Evolutionary conservation across 2,888 invertebrate species (phyloP).

Genomic region (Ophioninae sp.): DNA sequence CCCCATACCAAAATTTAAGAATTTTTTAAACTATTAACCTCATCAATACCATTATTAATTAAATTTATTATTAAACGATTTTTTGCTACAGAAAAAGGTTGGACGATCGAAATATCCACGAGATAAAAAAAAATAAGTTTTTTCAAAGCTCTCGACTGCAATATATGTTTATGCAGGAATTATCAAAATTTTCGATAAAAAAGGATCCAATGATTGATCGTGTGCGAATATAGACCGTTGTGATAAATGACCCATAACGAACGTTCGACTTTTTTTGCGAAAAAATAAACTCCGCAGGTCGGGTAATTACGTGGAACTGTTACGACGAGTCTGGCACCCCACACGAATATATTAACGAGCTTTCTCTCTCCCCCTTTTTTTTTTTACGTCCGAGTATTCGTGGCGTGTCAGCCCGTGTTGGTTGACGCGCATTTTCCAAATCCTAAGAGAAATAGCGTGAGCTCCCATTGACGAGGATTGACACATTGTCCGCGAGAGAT

Average conservation of each 20-base stretch:
- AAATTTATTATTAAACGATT: no score
- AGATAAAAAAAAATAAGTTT: neutral
- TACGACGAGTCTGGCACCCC: constrained; percentile 25
- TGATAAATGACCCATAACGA: neutral
- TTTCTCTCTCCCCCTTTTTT: neutral
- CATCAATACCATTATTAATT: no score
- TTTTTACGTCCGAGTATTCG: neutral
- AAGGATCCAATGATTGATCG: neutral
- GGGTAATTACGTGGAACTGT: constrained; percentile 60
- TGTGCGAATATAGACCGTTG: neutral
- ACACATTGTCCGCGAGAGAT: constrained; percentile 33
- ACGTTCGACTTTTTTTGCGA: neutral
- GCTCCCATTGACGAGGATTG: constrained; percentile 52
- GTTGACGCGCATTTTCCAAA: constrained; percentile 21
- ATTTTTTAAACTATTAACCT: no score
- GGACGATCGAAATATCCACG: neutral
- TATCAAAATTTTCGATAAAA: neutral
- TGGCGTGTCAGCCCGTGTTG: constrained; percentile 15
- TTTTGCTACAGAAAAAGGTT: neutral
- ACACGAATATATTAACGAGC: constrained; percentile 17
- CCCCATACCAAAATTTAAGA: no score
- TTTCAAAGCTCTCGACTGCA: neutral
- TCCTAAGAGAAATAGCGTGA: constrained; percentile 52
- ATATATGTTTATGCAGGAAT: neutral
- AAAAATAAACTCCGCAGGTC: constrained; percentile 13